These are phyloP conservation scores for Tenthredo amoena DNA, from an alignment of 2,888 invertebrate genomes.

Conservation along the genomic window DNA sequence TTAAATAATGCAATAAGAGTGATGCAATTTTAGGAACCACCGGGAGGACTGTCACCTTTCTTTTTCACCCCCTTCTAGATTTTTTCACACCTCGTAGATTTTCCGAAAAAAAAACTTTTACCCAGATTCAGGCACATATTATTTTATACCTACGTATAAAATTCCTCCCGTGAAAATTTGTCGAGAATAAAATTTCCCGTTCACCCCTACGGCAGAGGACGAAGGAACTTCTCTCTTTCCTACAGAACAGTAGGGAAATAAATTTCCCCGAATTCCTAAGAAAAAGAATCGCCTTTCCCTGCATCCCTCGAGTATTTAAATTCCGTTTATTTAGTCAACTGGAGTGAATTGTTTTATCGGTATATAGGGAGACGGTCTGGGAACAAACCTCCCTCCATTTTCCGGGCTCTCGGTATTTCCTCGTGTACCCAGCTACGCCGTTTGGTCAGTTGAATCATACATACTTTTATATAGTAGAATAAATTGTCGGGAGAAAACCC, in stretches of 20 bases:
- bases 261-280: neutral
- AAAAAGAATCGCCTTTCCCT: conserved; percentile 25
- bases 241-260: neutral
- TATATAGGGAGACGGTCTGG: neutral
- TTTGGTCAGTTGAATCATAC: conserved; percentile 41
- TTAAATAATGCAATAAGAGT: conserved; percentile 77
- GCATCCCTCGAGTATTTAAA: conserved; percentile 65
- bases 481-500: neutral
- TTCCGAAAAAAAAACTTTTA: neutral
- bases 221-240: neutral
- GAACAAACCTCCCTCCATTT: neutral
- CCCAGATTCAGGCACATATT: neutral
- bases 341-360: conserved; percentile 54
- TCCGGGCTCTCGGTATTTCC: neutral
- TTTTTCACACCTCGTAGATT: conserved; percentile 19
- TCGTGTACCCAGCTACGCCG: neutral
- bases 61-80: neutral
- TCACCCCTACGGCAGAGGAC: neutral
- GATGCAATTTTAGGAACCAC: conserved; percentile 76
- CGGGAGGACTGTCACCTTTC: conserved; percentile 60
- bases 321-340: conserved; percentile 62
- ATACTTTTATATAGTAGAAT: neutral
- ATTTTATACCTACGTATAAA: neutral
- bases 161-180: neutral
- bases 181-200: neutral